Evolutionary conservation across 1,140 invertebrate species (phyloP).

Genomic region (Myzus persicae): DNA sequence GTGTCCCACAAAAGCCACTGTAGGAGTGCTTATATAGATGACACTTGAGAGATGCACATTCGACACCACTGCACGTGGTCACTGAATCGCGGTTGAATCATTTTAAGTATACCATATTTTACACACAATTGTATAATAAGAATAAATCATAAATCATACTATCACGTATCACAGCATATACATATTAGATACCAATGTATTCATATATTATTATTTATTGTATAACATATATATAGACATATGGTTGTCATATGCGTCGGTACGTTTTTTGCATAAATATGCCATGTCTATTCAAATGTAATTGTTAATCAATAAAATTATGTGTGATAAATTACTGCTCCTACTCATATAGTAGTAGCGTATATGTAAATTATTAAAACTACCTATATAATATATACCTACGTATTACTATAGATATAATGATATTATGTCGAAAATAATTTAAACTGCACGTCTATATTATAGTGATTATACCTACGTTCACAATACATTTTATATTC

Average conservation of each 20-base stretch:
- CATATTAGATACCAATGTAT: neutral
- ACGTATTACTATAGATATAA: conserved; percentile 6
- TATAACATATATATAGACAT: neutral
- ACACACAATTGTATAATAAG: neutral
- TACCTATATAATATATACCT: neutral
- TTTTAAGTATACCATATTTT: neutral
- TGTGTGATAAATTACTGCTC: neutral
- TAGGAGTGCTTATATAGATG: neutral
- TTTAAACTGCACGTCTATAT: neutral
- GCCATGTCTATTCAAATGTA: neutral
- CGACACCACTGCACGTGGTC: neutral
- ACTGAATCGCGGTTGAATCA: neutral
- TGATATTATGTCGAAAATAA: neutral
- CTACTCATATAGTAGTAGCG: neutral
- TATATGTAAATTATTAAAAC: neutral
- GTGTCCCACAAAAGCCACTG: neutral
- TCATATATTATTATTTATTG: neutral
- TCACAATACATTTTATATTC: neutral
- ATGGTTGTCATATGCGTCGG: neutral
- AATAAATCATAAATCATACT: too few relatives aligned
- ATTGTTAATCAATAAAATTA: neutral
- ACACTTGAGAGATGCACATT: neutral
- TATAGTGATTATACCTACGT: neutral
- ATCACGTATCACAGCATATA: neutral
- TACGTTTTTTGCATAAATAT: neutral